Evolutionary conservation across 2,888 invertebrate genomes (phyloP).

Genomic region (Dexiosoma caninum): DNA sequence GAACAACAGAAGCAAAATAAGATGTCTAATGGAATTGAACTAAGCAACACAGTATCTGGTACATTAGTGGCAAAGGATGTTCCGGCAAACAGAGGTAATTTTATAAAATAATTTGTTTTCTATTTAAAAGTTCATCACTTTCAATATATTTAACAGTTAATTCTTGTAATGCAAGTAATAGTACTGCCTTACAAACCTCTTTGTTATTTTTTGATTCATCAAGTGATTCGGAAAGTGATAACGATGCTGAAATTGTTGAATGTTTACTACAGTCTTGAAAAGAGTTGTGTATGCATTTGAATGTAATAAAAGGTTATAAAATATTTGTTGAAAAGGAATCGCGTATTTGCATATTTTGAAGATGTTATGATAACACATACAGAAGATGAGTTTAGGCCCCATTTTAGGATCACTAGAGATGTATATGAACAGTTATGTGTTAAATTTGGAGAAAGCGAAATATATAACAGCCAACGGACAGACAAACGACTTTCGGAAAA

Average conservation of each 20-base stretch:
- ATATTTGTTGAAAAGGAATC: slow-evolving; percentile 1
- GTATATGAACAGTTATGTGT: slow-evolving; percentile 9
- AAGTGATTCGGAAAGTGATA: slow-evolving; percentile 14
- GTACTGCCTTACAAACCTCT: not conserved
- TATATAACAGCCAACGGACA: not conserved
- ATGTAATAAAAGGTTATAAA: not conserved
- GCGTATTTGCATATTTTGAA: slow-evolving; percentile 4
- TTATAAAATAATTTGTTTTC: not conserved
- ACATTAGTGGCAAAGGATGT: too few species aligned
- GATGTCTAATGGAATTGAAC: too few species aligned
- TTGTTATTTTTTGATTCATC: slow-evolving; percentile 13
- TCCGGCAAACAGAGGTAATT: not conserved
- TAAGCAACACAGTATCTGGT: too few species aligned
- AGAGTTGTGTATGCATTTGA: not conserved
- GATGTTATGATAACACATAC: slow-evolving; percentile 4
- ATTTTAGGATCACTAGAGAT: slow-evolving; percentile 23
- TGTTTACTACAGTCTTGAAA: not conserved
- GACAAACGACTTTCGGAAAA: slow-evolving; percentile 19
- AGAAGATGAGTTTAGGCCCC: not conserved
- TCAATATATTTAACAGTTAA: not conserved
- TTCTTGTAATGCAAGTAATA: not conserved
- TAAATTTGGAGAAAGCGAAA: not conserved
- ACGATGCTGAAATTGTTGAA: not conserved
- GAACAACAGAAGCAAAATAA: too few species aligned
- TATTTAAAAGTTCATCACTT: not conserved